A percentile compares a stretch with the other conserved stretches of the same genome.
Evolutionary conservation across 2,888 invertebrate species (phyloP).

Genomic region (Oithona nana): DNA sequence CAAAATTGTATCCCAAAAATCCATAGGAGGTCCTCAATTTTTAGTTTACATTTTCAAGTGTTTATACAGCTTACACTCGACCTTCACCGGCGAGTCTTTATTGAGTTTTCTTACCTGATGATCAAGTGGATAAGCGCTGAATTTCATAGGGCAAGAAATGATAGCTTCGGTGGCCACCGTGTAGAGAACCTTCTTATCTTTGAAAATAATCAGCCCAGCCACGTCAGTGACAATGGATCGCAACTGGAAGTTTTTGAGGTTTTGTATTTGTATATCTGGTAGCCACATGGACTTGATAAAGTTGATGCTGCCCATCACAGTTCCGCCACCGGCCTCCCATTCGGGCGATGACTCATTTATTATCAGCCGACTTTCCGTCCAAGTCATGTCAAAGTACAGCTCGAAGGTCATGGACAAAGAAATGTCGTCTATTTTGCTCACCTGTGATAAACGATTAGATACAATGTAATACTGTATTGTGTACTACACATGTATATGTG

Average conservation of each 20-base stretch:
- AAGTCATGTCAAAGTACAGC: constrained; percentile 16
- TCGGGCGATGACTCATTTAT: constrained; percentile 14
- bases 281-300: constrained; percentile 14
- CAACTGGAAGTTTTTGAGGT: constrained; percentile 15
- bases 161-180: constrained; percentile 16
- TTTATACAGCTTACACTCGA: background rate
- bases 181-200: constrained; percentile 15
- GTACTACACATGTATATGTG: no score
- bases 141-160: constrained; percentile 17
- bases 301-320: constrained; percentile 16
- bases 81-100: background rate
- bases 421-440: constrained; percentile 13
- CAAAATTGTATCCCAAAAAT: no score
- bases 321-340: constrained; percentile 13
- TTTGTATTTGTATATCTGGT: constrained; percentile 10
- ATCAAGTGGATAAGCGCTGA: constrained; percentile 17
- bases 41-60: no score
- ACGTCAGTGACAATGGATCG: constrained; percentile 16
- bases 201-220: constrained; percentile 15
- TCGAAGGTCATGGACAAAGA: constrained; percentile 17
- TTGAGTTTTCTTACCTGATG: constrained; percentile 12
- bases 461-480: no score
- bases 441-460: no score
- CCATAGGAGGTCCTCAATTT: no score
- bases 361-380: constrained; percentile 9